Base-by-base conservation (phyloP, 1,140 invertebrate genomes). In the Carposina sasakii region DNA sequence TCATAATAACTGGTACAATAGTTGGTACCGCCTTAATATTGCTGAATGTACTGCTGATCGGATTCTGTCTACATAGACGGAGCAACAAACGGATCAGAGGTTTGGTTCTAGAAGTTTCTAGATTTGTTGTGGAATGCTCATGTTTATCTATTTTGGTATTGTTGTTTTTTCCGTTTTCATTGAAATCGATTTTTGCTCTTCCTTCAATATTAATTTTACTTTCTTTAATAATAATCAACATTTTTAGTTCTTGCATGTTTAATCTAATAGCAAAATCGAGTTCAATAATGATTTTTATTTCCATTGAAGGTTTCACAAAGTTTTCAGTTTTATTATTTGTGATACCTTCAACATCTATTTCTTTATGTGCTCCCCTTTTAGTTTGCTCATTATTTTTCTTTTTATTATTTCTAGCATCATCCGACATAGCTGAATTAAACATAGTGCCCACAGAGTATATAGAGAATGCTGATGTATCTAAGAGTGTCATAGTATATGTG, bases 21-120 rank as follows among this genome's bases (percentile, higher is more conserved):
- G 71, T 88, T 39, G 87, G 87, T 13, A 88, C 87, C 39, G 88
- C 89, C 34, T 86, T 90, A 36, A 88, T 95, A 55, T 89, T 96
- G 20, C 88, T 96, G 67, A 96, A 96, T 84, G 90, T 96, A 63
- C 89, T 95, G 49, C 87, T 96, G 71, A 93, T 96, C 54, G 91
- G 94, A 45, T 96, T 94, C 84, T 96, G 95, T 85, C 89, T 97
- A 48, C 90, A 93, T 67, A 88, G 91, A 71, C 88, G 89, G 85
- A 88, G 90, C 47, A 91, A 91, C 72, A 92, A 92, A 77, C 87
- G 91, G 67, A 82, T 90, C n/a, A 85, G 87, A 91, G 91, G 89
- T 83, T 79, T 76, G 76, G 39, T 47, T 20, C 33, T 45, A 8
- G 12, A 49, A 26, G 1, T 31, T 49, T 28, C n/a, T 26, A 40